Base-by-base conservation (phyloP, 2,113 vertebrate genomes). In the Phaethon lepturus region DNA sequence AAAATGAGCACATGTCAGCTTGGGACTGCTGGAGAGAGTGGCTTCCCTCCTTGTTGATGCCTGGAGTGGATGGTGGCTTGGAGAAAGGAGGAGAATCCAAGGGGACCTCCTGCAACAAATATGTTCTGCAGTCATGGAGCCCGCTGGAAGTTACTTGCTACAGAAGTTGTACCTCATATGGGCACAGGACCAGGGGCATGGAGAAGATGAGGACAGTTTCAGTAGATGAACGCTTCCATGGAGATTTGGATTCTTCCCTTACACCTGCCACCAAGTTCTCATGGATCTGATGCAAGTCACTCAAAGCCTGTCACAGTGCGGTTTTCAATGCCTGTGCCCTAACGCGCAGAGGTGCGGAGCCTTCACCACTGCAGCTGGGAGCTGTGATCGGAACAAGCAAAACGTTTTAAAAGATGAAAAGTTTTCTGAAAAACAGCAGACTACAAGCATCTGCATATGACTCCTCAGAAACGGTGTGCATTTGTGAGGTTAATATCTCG, bases 1-100 rank as follows among this genome's bases (percentile, higher is more conserved):
- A 62, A 47, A 38, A 23, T 0, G 1, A 52, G 5, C 38, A 18
- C 3, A 7, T 1, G 2, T 8, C 62, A 73, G 35, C 20, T 40
- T 55, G 58, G 0, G 4, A 49, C 56, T 80, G 53, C 82, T 62
- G 50, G 26, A 66, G 49, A 23, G 38, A 18, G 4, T 3, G 0
- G 11, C 26, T 76, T 35, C 26, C 66, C 62, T 62, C 49, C 31
- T 69, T 1, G 0, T 18, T 35, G 23, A 29, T 0, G 4, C 26
- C 35, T 45, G 63, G 29, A 86, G 67, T 23, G 62, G 47, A 19
- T 0, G 3, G 23, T 9, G 42, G 20, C 11, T 40, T 56, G 6
- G 10, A 10, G 16, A 6, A 7, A 73, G 29, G 23, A 88, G 11
- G 5, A 59, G 33, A 55, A 58, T 31, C 38, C 56, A 25, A 78